phyloP scores from a whole-genome alignment of 2,113 vertebrate genomes.

The Ptychochromis oligacanthus region DNA sequence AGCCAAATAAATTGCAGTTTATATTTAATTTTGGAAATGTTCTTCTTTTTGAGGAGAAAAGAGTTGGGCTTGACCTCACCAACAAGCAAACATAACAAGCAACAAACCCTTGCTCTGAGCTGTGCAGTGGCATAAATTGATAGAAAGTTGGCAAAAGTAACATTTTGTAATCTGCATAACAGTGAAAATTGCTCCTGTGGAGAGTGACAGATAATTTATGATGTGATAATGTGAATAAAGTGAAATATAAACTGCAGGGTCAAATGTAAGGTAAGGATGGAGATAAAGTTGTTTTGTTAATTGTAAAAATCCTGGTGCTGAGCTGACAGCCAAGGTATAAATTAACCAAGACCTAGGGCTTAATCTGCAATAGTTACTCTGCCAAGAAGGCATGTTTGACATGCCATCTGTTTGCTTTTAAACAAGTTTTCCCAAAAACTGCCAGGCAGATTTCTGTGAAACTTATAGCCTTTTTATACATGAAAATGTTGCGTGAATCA shows the following conservation, averaged over 20 bases:
- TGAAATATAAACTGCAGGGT: neutral
- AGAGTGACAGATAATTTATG: neutral
- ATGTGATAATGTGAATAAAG: neutral
- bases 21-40: too few relatives aligned
- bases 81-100: neutral
- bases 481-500: neutral
- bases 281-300: neutral
- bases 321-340: neutral
- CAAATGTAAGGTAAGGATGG: neutral
- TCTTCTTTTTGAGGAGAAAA: too few relatives aligned
- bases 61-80: fast-evolving
- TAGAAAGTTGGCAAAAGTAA: neutral
- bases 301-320: neutral
- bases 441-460: neutral
- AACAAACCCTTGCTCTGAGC: neutral
- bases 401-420: neutral
- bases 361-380: neutral
- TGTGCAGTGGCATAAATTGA: neutral
- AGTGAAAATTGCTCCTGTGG: neutral
- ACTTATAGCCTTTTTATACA: neutral
- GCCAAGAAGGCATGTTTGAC: neutral
- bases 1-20: too few relatives aligned
- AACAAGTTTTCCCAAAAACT: neutral
- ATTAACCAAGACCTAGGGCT: neutral
- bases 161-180: neutral